phyloP scores from a whole-genome alignment of 1,140 invertebrate genomes.

The Elymnias hypermnestra region DNA sequence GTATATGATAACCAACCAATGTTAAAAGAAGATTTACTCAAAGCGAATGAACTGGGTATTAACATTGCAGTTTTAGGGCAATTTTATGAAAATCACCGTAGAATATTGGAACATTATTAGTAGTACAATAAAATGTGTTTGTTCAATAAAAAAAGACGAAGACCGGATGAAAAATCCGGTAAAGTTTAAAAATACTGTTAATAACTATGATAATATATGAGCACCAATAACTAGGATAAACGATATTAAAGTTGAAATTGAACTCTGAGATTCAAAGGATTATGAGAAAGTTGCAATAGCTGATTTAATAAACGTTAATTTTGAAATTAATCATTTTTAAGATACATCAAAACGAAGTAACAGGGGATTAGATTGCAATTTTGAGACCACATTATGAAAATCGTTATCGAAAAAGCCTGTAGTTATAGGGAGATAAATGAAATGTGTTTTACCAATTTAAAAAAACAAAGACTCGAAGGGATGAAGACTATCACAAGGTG shows the following conservation, averaged over 20 bases:
- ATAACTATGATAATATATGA: too few species aligned
- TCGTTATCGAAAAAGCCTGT: too few species aligned
- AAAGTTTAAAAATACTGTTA: constrained; percentile 10
- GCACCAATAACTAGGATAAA: constrained; percentile 43
- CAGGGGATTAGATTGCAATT: constrained; percentile 52
- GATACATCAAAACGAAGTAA: constrained; percentile 52
- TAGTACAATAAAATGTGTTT: constrained; percentile 32
- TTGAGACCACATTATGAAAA: constrained; percentile 47
- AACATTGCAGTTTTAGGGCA: constrained; percentile 51
- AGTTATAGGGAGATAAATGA: too few species aligned
- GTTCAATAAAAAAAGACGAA: constrained; percentile 38
- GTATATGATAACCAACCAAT: constrained; percentile 38
- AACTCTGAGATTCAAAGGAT: constrained; percentile 54
- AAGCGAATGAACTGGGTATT: constrained; percentile 52
- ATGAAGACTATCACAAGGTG: too few species aligned
- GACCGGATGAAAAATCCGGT: constrained; percentile 38
- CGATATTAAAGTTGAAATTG: constrained; percentile 49
- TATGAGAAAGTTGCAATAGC: constrained; percentile 59
- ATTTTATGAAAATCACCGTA: constrained; percentile 46
- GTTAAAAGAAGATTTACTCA: constrained; percentile 47
- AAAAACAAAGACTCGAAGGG: too few species aligned
- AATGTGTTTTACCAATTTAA: too few species aligned
- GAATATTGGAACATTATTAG: constrained; percentile 46
- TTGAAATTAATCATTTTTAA: constrained; percentile 41
- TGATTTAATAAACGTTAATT: constrained; percentile 41